Evolutionary conservation across 1,140 invertebrate genomes (phyloP), one percentile per base, ranked within the genome.

Genomic region (Euura saliciscinereae): DNA sequence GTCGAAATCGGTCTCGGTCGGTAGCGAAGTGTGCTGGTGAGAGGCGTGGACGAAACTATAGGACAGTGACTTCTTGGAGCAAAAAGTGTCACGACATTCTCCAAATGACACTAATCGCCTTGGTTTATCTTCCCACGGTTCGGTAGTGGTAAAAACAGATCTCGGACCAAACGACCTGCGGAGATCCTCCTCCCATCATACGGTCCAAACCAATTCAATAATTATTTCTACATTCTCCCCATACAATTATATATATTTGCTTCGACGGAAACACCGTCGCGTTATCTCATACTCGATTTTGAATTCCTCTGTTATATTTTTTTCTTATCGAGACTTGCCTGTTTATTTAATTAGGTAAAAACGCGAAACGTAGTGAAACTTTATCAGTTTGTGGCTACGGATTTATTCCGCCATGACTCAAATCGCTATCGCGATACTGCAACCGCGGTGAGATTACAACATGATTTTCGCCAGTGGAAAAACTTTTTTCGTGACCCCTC

Each of bases 91-190:
- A 70, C 69, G 79, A 80, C 84, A 85, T 86, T 86, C 85, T 82
- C 81, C 83, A 77, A 85, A 86, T 85, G 84, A 86, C 85, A 85
- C 84, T 86, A 86, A 86, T 86, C 85, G 85, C 83, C 84, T 86
- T 83, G 83, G 84, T 85, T 84, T 86, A 85, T 85, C 84, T 86
- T 86, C 84, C 84, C 85, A 86, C 85, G 85, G 85, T 85, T 81
- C 79, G 79, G 75, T 75, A 78, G 69, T 71, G 79, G 80, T 80
- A 82, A 80, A 80, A 83, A 83, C 78, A 59, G 28, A 28, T 67
- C 46, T 59, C 64, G 71, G 77, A 78, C 78, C 71, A 77, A 75
- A 71, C 76, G 65, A 73, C 51, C 45, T 66, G 71, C 72, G 11
- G 70, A 59, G 65, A 42, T n/a, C 28, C 70, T 66, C 69, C 64